Conservation (phyloP, 2,113 vertebrate genomes). For the Gallinago jamesoni region DNA sequence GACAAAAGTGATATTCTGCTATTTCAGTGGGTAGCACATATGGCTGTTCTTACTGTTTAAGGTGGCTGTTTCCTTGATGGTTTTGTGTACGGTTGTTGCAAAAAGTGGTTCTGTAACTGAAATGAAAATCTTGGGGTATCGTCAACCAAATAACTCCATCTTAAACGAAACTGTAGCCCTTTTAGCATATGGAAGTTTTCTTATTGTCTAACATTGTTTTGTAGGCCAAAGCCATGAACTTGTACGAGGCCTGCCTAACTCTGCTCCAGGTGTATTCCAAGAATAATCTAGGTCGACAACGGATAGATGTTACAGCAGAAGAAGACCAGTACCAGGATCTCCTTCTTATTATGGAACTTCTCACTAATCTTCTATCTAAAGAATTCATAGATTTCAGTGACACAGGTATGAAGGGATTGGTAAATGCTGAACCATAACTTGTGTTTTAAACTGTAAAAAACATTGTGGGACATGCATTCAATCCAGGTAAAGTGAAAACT, state of each 20-base stretch:
- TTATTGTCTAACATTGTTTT: conserved; percentile 32
- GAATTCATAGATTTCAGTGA: conserved; percentile 99
- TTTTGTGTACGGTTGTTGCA: not conserved
- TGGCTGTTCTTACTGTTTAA: not conserved
- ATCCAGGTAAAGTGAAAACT: not conserved
- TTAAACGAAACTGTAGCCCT: not conserved
- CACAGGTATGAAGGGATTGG: conserved; percentile 79
- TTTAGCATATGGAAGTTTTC: not conserved
- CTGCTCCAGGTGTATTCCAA: conserved; percentile 98
- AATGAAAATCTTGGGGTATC: not conserved
- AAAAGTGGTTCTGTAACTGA: not conserved
- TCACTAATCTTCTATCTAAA: conserved; percentile 97
- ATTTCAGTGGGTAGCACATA: not conserved
- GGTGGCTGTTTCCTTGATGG: not conserved
- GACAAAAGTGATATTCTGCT: not conserved
- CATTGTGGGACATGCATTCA: not conserved
- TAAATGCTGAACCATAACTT: not conserved
- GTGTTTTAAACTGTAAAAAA: not conserved
- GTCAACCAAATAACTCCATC: not conserved
- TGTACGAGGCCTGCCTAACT: conserved; percentile 96
- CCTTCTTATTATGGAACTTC: conserved; percentile 99
- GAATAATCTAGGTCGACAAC: conserved; percentile 92
- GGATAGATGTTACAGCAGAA: conserved; percentile 89
- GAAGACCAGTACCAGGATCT: conserved; percentile 99
- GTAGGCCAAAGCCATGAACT: conserved; percentile 96